Percentiles rank a stretch among this genome's conserved stretches.
These are phyloP conservation scores for Halocynthia roretzi DNA, from an alignment of 23 tunicate genomes.

Conservation along the genomic window DNA sequence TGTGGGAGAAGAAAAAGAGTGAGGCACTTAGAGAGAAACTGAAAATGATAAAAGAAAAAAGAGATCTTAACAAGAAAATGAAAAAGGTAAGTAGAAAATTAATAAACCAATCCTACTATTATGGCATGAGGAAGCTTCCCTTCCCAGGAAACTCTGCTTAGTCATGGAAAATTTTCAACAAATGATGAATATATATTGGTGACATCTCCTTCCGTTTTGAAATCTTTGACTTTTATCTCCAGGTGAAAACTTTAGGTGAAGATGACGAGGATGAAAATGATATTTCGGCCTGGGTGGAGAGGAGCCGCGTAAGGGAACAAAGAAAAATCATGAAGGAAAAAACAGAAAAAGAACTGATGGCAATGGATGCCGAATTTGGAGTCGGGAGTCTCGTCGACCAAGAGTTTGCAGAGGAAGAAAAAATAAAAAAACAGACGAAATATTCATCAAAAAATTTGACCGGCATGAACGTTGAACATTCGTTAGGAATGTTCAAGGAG, in stretches of 20 bases:
- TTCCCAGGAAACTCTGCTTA: no score
- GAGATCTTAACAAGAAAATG: constrained; percentile 58
- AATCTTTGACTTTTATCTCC: background rate
- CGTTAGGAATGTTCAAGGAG: constrained; percentile 70
- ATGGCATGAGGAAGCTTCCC: no score
- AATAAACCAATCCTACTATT: no score
- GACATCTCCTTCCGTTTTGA: background rate
- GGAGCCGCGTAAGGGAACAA: constrained; percentile 25
- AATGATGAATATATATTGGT: no score
- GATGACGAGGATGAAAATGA: constrained; percentile 77
- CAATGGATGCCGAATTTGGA: constrained; percentile 62
- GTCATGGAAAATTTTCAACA: no score
- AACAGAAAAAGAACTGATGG: constrained; percentile 50
- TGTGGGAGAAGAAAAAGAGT: constrained; percentile 78
- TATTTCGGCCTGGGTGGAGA: constrained; percentile 69
- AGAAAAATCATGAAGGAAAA: constrained; percentile 28
- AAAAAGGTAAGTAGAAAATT: constrained; percentile 27
- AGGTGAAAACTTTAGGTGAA: constrained; percentile 83
- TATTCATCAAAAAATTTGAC: constrained; percentile 63
- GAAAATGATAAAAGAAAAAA: constrained; percentile 47
- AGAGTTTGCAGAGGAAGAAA: constrained; percentile 28
- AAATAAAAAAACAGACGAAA: constrained; percentile 16
- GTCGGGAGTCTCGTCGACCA: constrained; percentile 47
- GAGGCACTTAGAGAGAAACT: constrained; percentile 71
- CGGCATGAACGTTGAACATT: constrained; percentile 92